Evolutionary conservation across 2,113 vertebrate genomes (phyloP), one percentile per base, ranked within the genome.

Genomic region (Malurus alboscapulatus): DNA sequence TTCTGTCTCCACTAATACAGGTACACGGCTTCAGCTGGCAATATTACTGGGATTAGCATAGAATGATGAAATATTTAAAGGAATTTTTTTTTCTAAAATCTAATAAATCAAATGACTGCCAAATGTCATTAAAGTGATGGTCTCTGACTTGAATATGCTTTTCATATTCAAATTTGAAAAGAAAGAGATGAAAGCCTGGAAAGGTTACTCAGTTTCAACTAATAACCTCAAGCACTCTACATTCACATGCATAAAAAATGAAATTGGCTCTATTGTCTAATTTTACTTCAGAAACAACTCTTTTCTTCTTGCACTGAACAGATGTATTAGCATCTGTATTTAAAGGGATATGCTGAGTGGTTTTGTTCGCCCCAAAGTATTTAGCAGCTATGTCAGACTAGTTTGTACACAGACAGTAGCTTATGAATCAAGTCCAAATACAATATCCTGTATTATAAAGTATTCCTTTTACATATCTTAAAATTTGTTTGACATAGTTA

Each of bases 101-200:
- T 98, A 99, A 99, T 99, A 99, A 99, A 99, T 99, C 98, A 99
- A 99, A 99, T 99, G 99, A 99, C 99, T 99, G 99, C 98, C 98
- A 99, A 99, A 99, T 99, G 98, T 99, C 99, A 99, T 99, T 99
- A 99, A 98, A 98, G 98, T 99, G 99, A 99, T 98, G 98, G 98
- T 99, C 98, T 98, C 98, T 98, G 98, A 99, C 98, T 98, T 97
- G 97, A 98, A 98, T 98, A 98, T 98, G 98, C 98, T 99, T 99
- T 99, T 99, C 98, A 99, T 99, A 99, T 99, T 99, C 98, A 99
- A 99, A 99, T 99, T 97, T 97, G 97, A 98, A 98, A 96, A 98
- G 97, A 96, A 98, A 98, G 98, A 98, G 98, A 99, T 98, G 98
- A 98, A 98, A 98, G 98, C 97, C 96, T 90, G 95, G 96, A 99